phyloP scores from a whole-genome alignment of 2,888 invertebrate species.

The Eurytoma californica region DNA sequence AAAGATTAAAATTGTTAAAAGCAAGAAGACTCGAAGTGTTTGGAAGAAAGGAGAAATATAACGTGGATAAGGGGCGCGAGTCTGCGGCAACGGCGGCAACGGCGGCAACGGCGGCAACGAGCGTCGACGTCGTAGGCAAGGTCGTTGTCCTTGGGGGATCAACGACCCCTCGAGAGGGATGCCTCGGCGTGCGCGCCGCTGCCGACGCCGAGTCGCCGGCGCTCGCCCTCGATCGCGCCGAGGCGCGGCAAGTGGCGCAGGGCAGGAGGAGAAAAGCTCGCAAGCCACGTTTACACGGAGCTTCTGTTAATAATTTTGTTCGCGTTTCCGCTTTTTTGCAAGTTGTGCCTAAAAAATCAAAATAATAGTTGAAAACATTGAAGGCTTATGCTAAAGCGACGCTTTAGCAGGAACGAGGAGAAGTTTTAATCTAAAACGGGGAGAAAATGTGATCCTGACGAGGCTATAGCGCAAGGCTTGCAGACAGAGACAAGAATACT shows the following conservation, averaged over 20 bases:
- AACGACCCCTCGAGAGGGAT: constrained; percentile 73
- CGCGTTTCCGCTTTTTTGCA: background rate
- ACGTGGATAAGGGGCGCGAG: background rate
- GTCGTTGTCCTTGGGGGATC: constrained; percentile 75
- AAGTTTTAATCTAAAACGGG: no score
- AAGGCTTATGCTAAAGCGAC: no score
- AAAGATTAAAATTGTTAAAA: no score
- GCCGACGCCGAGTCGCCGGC: background rate
- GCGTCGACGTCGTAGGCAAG: constrained; percentile 70
- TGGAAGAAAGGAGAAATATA: background rate
- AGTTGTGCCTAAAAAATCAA: background rate
- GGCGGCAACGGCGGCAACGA: constrained; percentile 58
- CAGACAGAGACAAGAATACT: no score
- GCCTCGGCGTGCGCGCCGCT: constrained; percentile 38
- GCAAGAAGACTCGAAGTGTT: no score
- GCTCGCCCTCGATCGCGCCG: background rate
- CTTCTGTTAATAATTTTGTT: background rate
- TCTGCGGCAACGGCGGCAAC: constrained; percentile 41
- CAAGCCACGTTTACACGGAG: background rate
- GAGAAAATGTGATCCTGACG: background rate
- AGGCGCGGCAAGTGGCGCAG: background rate
- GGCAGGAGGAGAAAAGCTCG: constrained; percentile 10
- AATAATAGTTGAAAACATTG: no score
- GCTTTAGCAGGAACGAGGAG: no score
- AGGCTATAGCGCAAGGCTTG: no score